phyloP scores from a whole-genome alignment of 2,888 invertebrate species.

The Plemyria rubiginata region DNA sequence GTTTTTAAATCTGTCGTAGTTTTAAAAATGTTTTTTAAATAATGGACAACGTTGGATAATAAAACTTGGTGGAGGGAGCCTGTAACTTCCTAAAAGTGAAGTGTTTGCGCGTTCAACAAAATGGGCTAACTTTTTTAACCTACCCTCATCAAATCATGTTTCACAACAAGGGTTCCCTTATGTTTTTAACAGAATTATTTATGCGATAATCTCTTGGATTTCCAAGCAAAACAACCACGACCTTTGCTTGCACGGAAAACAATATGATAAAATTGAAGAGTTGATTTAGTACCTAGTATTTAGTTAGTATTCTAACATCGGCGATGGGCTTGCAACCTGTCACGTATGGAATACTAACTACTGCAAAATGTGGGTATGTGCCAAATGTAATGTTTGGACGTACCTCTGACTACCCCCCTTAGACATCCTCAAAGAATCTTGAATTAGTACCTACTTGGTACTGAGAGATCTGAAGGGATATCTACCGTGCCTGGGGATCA shows the following conservation, averaged over 20 bases:
- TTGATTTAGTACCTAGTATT: background rate
- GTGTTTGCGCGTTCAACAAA: constrained; percentile 53
- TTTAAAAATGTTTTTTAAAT: constrained; percentile 35
- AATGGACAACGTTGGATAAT: constrained; percentile 36
- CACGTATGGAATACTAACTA: too few species aligned
- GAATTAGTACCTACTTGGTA: too few species aligned
- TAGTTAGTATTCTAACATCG: too few species aligned
- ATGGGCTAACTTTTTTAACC: constrained; percentile 63
- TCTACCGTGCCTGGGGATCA: too few species aligned
- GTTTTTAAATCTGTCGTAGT: constrained; percentile 23
- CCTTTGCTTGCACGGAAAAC: background rate
- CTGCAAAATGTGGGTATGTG: too few species aligned
- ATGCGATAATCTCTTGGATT: constrained; percentile 41
- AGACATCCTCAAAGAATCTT: too few species aligned
- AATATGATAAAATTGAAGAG: background rate
- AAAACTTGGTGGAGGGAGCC: constrained; percentile 42
- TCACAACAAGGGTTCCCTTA: constrained; percentile 48
- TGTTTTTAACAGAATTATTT: constrained; percentile 48
- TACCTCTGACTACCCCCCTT: too few species aligned
- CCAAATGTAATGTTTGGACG: too few species aligned
- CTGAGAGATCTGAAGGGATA: too few species aligned
- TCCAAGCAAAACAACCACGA: constrained; percentile 22
- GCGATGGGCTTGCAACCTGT: too few species aligned
- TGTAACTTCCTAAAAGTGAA: constrained; percentile 46
- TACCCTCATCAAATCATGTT: constrained; percentile 59